Conservation (phyloP, 92 coral and sea anemone species). For the Epizoanthus scotinus region DNA sequence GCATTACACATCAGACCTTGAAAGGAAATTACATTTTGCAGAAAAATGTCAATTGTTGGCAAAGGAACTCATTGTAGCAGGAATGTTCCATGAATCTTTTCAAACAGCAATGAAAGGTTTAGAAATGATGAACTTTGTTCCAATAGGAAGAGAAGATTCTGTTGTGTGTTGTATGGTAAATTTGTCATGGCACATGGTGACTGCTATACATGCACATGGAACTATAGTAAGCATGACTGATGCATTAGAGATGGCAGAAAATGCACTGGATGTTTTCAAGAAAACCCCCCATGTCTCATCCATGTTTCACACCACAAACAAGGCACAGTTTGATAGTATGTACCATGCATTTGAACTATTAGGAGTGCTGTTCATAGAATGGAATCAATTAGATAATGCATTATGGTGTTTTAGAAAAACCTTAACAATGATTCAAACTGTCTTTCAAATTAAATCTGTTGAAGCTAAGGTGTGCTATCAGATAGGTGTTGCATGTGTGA, state of each 20-base stretch:
- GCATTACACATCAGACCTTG: neutral
- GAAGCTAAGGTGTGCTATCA: neutral
- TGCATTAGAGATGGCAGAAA: slow-evolving; percentile 4
- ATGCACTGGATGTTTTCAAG: slow-evolving; percentile 7
- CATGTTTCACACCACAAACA: neutral
- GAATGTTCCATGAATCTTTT: neutral
- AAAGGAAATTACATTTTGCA: slow-evolving; percentile 5
- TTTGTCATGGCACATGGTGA: slow-evolving; percentile 2
- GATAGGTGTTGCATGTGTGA: neutral
- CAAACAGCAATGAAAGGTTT: neutral
- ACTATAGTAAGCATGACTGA: neutral
- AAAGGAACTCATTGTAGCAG: neutral
- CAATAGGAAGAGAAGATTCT: neutral
- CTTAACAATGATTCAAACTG: neutral
- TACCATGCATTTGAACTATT: neutral
- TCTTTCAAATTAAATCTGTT: neutral
- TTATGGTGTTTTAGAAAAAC: slow-evolving; percentile 18
- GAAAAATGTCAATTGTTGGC: neutral
- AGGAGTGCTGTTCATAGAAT: slow-evolving; percentile 2
- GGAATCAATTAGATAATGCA: neutral
- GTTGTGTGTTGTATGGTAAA: no score
- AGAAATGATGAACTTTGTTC: neutral
- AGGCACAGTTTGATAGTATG: neutral
- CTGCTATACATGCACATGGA: neutral
- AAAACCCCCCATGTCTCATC: neutral